Evolutionary conservation across 1,140 invertebrate species (phyloP), one percentile per base, ranked within the genome.

Genomic region (Pachypeltis micranthus): DNA sequence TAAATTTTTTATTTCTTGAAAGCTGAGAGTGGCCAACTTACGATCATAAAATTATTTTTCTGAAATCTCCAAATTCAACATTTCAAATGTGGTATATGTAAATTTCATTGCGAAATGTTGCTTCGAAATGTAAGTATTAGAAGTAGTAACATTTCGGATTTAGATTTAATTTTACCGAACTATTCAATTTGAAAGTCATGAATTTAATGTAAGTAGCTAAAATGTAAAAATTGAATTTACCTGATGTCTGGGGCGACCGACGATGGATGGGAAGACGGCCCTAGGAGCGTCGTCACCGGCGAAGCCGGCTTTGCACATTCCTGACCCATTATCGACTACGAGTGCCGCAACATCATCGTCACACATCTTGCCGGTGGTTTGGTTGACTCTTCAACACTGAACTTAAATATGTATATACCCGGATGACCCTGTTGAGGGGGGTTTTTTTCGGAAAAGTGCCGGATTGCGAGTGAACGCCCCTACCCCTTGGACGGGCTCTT

Each of bases 251-350:
- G 89, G 89, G 66, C 89, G 83, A 44, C 87, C 87, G 61, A 89
- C 87, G 74, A 92, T 91, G 47, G 88, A 90, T 44, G 90, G 88
- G 78, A 92, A 92, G 65, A 93, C 90, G 73, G 90, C 89, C 68
- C 89, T 81, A 44, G 89, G 89, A 56, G 89, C 88, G 78, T 91
- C 88, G 75, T 91, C 89, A 69, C 90, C 90, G 67, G 90, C 90
- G 75, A 93, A 93, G 67, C 90, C 90, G 74, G 90, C 90, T 73
- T 93, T 91, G 79, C 88, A 91, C 88, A 91, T 91, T 67, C 88
- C 88, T 67, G 88, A 91, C 68, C 89, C 89, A 82, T 92, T 92
- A 79, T 92, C 90, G 59, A 93, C 84, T 67, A 92, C 90, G 67
- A 91, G 77, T 70, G 90, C 87, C 69, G 86, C 85, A 78, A 91